phyloP scores from a whole-genome alignment of 2,888 invertebrate genomes.

The Eremobia ochroleuca region DNA sequence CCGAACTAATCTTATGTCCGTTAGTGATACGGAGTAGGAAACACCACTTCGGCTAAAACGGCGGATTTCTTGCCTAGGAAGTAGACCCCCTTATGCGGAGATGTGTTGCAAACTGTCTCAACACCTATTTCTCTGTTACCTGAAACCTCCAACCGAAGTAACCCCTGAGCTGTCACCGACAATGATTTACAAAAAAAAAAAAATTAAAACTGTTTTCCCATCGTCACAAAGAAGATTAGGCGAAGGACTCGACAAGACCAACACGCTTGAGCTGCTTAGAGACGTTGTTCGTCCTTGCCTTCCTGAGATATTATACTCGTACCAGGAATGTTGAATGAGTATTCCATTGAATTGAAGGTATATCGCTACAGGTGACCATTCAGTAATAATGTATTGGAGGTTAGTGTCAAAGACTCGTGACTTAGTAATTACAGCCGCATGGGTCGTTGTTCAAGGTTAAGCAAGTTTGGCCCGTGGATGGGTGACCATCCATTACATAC shows the following conservation, averaged over 20 bases:
- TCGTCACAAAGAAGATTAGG: background rate
- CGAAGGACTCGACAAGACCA: background rate
- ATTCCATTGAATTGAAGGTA: background rate
- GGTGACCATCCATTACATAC: background rate
- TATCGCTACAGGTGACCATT: background rate
- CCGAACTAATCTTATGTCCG: background rate
- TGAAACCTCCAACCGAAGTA: no score
- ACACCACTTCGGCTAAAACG: no score
- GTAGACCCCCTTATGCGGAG: background rate
- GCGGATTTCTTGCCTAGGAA: no score
- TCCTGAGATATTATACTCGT: background rate
- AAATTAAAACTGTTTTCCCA: background rate
- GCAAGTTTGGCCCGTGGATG: background rate
- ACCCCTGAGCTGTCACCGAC: no score
- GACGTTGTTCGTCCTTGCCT: background rate
- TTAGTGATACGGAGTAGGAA: background rate
- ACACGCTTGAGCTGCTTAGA: no score
- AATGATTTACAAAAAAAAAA: no score
- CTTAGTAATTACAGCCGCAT: background rate
- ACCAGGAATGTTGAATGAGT: background rate
- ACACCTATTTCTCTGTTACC: background rate
- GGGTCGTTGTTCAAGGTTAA: background rate
- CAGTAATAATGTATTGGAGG: background rate
- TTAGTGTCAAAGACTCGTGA: background rate
- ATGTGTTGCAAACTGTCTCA: background rate